Conservation (phyloP, 1,140 invertebrate genomes). For the Eufriesea mexicana region DNA sequence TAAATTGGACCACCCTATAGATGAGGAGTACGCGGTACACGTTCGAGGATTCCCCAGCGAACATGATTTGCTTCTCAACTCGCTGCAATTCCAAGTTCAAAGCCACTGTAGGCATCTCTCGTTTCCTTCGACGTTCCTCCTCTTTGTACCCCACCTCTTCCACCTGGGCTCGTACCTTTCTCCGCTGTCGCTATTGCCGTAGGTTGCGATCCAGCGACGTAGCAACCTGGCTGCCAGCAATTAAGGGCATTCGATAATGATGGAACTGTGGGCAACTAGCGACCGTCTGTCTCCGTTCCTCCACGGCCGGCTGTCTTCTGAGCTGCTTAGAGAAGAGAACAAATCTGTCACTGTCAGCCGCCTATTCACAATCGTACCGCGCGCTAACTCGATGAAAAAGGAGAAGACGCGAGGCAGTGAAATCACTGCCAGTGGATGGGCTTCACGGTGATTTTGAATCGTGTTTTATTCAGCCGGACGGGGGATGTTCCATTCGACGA, state of each 20-base stretch:
- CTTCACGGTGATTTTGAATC: conserved; percentile 17
- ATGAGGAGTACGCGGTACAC: conserved; percentile 39
- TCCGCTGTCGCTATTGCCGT: conserved; percentile 13
- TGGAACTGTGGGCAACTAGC: conserved; percentile 50
- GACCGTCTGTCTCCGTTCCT: conserved; percentile 14
- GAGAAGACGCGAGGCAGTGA: conserved; percentile 15
- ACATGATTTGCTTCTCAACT: conserved; percentile 65
- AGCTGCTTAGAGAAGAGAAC: conserved; percentile 51
- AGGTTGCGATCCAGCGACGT: background rate
- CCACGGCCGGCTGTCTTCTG: background rate
- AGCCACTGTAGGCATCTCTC: conserved; percentile 36
- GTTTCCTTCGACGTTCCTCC: background rate
- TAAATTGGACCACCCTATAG: conserved; percentile 62
- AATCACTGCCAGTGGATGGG: background rate
- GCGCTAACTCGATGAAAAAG: conserved; percentile 45
- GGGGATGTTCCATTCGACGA: background rate
- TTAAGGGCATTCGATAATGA: conserved; percentile 69
- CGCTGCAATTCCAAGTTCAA: conserved; percentile 64
- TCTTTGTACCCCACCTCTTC: background rate
- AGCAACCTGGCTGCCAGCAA: conserved; percentile 49
- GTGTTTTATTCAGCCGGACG: background rate
- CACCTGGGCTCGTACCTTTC: background rate
- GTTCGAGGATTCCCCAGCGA: conserved; percentile 48
- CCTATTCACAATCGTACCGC: conserved; percentile 50
- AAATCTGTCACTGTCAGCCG: conserved; percentile 67